Evolutionary conservation across 1,140 invertebrate genomes (phyloP), one percentile per base, ranked within the genome.

Genomic region (Araneus ventricosus): DNA sequence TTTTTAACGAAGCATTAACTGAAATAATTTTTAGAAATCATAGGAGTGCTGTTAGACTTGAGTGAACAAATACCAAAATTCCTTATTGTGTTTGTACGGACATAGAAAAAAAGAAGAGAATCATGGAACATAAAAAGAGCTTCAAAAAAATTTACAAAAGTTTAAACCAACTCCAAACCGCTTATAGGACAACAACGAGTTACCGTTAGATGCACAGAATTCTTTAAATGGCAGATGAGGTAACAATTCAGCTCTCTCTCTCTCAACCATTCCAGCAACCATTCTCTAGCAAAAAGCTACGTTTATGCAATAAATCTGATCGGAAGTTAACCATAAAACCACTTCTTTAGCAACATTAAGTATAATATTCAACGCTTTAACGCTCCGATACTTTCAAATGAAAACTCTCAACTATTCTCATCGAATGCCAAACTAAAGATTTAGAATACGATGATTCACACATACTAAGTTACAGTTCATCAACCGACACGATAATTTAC

Each of bases 401-500:
- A 75, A 75, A 20, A 34, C 20, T 37, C 63, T 75, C 34, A 37
- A 75, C 30, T 0, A 17, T 30, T 75, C 67, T 34, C 67, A 75
- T 30, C 27, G 27, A 34, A 75, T 17, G 27, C 20, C 30, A 17
- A 75, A 75, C 20, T 75, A 30, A 20, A 34, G 8, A 75, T 5
- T 27, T 20, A 75, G 14, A 75, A 34, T 17, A 20, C 67, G 17
- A 34, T 34, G 30, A 75, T 75, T 75, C 67, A 22, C 59, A 63
- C 67, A 34, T 37, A n/a, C 61, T 37, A 30, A 34, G 67, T 75
- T 37, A 20, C 67, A 75, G 67, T 75, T 75, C 67, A 75, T 75
- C 30, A 75, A 30, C 67, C 67, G 67, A 37, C 30, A 75, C 67
- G 30, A 34, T 75, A 20, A 75, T 75, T 75, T 75, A 75, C 67